Evolutionary conservation across 2,113 vertebrate species (phyloP).

Genomic region (Heloderma charlesbogerti): DNA sequence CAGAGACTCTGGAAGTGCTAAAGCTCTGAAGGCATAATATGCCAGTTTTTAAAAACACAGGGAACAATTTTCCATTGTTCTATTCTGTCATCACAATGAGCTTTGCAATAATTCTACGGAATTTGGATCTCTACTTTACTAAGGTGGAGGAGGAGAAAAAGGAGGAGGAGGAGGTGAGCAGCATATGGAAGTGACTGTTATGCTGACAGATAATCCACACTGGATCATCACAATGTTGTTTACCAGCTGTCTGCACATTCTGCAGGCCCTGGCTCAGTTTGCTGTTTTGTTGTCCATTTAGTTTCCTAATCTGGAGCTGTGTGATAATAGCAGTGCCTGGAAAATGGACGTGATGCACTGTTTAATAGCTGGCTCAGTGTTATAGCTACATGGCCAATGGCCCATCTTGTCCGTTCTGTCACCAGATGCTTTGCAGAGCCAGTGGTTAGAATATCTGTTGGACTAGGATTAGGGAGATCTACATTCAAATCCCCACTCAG

Average conservation of each 20-base stretch:
- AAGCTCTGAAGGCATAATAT: neutral
- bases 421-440: neutral
- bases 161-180: constrained; percentile 21
- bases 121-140: constrained; percentile 12
- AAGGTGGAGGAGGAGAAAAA: neutral
- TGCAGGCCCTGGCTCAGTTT: constrained; percentile 17
- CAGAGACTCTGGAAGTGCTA: neutral
- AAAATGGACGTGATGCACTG: neutral
- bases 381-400: neutral
- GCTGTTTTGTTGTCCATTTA: accelerated
- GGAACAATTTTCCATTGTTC: neutral
- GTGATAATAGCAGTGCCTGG: constrained; percentile 30
- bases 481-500: neutral
- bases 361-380: constrained; percentile 39
- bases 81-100: constrained; percentile 18
- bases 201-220: constrained; percentile 37
- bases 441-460: neutral
- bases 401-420: neutral
- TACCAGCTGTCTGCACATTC: neutral
- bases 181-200: neutral
- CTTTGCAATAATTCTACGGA: neutral
- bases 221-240: constrained; percentile 13
- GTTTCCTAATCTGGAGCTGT: neutral
- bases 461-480: neutral
- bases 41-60: constrained; percentile 12